Base-by-base conservation (phyloP, 1,140 invertebrate genomes). In the Dendrolimus punctatus region DNA sequence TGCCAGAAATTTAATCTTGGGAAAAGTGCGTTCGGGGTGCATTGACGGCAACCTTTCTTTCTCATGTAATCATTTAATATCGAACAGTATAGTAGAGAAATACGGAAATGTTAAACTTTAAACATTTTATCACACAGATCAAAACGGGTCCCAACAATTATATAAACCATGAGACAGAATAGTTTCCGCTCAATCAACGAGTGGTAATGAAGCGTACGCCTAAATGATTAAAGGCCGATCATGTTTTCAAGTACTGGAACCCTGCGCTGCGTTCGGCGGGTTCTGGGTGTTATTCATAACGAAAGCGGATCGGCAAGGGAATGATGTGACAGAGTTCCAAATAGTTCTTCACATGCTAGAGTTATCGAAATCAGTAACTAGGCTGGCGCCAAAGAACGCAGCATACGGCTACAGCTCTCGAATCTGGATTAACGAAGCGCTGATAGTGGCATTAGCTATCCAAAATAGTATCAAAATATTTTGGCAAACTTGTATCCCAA, bases 91-190 rank as follows among this genome's bases (percentile, higher is more conserved):
- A 46, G 36, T 46, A 46, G 6, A 46, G 38, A 46, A 46, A 8
- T 46, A 46, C 39, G 8, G 7, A 23, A 40, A 58, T 53, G 58
- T 63, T 60, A 58, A 40, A 60, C 46, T 39, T 58, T 67, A 67
- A 62, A 50, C 39, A 60, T 57, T 60, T 66, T 76, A 78, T 81
- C 71, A 72, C 68, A 79, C 70, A 72, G 69, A 62, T 81, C 66
- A 73, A 68, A 65, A 71, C 71, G 65, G 73, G 73, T 82, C 76
- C 79, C 79, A 71, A 71, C 60, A 71, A 73, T 77, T 74, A 73
- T 65, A 69, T 71, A 76, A 75, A 75, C 68, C 73, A 78, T 80
- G 76, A 85, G 79, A 80, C 65, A 76, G 76, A 80, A 71, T 48
- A 75, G 79, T 73, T 68, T 71, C 69, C 69, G 72, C 74, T 73